Evolutionary conservation across 2,113 vertebrate species (phyloP), one percentile per base, ranked within the genome.

Genomic region (Aplodontia rufa): DNA sequence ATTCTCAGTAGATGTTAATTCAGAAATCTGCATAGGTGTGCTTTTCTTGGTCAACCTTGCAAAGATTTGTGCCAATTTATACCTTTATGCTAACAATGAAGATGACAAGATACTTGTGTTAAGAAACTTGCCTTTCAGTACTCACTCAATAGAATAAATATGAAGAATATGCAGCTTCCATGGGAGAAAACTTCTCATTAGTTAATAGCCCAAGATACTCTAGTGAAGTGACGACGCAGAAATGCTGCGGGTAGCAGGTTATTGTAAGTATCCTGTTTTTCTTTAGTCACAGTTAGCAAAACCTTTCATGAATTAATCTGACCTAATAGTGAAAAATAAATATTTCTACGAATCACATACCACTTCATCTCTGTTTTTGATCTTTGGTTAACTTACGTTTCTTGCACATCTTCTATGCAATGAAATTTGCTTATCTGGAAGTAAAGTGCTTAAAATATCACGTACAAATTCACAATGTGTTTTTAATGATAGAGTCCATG

Each of bases 401-500:
- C 37, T 96, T 93, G 13, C 74, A 72, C 64, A 91, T 93, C 42
- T 71, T 94, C 80, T 72, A 40, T 87, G 37, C 11, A 64, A 87
- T 83, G 75, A 94, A 78, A 79, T 96, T 96, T n/a, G 55, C 53
- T 94, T 97, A 86, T 85, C 35, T 96, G 74, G 53, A 97, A 86
- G 62, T 55, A 91, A 97, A 92, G 68, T 69, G 35, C 72, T 90
- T 93, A 53, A 60, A 98, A 91, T 95, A 68, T 93, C 90, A 90
- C n/a, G 95, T 62, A 37, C 87, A 97, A 96, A 96, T 94, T 95
- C 79, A 97, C 97, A 97, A 93, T 12, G 17, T 98, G 98, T 98
- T 99, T 98, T 99, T 99, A 99, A 99, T 96, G 98, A 99, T 98
- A 71, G 37, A 97, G 95, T 98, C 98, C 51, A 96, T 98, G 97